Conservation (phyloP, 2,797 vertebrate genomes). For the Sebastes iracundus region DNA sequence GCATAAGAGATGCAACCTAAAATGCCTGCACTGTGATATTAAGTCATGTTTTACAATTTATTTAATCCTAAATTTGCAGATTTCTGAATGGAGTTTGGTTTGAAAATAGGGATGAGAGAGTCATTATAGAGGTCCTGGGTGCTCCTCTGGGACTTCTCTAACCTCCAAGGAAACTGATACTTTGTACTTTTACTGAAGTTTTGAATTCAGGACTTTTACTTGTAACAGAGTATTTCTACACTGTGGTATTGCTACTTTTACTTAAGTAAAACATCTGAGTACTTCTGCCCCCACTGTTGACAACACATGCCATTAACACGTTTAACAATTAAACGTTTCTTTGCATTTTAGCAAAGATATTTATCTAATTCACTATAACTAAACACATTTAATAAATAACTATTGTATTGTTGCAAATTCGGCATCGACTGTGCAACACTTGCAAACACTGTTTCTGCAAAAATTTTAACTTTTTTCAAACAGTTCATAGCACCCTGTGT, state of each 20-base stretch:
- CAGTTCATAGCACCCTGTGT: fast-evolving
- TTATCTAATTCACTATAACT: too few species aligned
- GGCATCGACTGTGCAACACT: neutral
- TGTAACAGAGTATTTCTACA: too few species aligned
- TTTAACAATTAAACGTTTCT: neutral
- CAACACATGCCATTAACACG: fast-evolving
- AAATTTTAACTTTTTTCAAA: neutral
- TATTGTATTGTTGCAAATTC: too few species aligned
- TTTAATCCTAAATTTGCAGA: neutral
- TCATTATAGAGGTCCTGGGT: neutral
- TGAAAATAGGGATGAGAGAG: neutral
- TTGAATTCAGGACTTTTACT: too few species aligned
- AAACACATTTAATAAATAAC: neutral
- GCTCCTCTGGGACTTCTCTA: neutral
- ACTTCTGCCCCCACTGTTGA: neutral
- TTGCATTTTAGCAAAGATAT: neutral
- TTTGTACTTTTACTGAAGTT: too few species aligned
- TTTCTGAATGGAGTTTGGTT: neutral
- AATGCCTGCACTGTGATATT: neutral
- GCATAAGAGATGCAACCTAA: neutral
- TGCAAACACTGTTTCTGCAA: neutral
- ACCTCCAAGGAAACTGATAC: neutral
- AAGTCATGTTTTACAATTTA: neutral
- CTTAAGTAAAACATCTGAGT: too few species aligned
- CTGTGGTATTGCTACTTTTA: too few species aligned